These are phyloP conservation scores for Mesoligia furuncula DNA, from an alignment of 2,888 invertebrate genomes.

Conservation along the genomic window DNA sequence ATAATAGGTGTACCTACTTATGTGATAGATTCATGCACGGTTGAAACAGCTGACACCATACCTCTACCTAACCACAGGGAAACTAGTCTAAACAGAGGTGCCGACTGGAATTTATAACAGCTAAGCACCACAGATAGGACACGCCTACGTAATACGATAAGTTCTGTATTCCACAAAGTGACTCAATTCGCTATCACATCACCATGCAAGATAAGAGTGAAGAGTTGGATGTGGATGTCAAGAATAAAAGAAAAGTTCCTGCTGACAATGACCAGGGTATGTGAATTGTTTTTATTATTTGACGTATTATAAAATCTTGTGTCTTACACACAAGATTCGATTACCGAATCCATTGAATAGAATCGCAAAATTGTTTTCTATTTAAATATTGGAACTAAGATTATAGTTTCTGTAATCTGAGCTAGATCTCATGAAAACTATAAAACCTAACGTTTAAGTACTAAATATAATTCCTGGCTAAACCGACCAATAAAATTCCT, in stretches of 20 bases:
- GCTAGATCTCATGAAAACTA: slow-evolving; percentile 28
- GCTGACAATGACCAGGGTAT: slow-evolving; percentile 63
- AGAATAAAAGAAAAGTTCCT: slow-evolving; percentile 48
- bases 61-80: slow-evolving; percentile 44
- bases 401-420: background rate
- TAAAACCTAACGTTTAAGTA: slow-evolving; percentile 21
- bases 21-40: slow-evolving; percentile 27
- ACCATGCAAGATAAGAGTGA: slow-evolving; percentile 35
- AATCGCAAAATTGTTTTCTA: slow-evolving; percentile 1
- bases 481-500: slow-evolving; percentile 49
- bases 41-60: slow-evolving; percentile 35
- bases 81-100: slow-evolving; percentile 63
- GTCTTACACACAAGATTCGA: background rate
- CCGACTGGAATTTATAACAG: slow-evolving; percentile 59
- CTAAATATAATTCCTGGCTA: slow-evolving; percentile 22
- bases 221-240: slow-evolving; percentile 14
- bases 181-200: slow-evolving; percentile 25
- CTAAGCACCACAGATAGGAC: slow-evolving; percentile 50
- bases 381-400: background rate
- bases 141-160: slow-evolving; percentile 57
- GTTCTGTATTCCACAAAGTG: slow-evolving; percentile 24
- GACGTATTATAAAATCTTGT: background rate
- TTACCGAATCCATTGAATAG: background rate
- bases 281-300: slow-evolving; percentile 23
- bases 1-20: slow-evolving; percentile 14